These are phyloP conservation scores for Lycocerus yunnanus DNA, from an alignment of 2,888 invertebrate genomes.

Conservation along the genomic window DNA sequence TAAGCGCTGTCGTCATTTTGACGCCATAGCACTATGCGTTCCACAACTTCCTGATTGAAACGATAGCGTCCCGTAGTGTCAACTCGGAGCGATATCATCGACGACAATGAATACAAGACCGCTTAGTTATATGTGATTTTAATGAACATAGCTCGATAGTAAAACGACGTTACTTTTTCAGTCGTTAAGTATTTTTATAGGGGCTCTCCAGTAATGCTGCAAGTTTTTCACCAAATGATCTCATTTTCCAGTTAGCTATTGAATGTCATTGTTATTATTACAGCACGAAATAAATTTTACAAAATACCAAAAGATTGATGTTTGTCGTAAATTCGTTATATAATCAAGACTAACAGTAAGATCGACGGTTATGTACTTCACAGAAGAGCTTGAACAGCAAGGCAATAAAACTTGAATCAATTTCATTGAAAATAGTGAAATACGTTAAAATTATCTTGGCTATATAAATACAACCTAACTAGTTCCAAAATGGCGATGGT, in stretches of 20 bases:
- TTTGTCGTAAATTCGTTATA: not conserved
- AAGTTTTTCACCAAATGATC: not conserved
- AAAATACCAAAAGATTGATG: not conserved
- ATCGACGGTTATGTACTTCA: not conserved
- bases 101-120: conserved; percentile 39
- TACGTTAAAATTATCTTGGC: not conserved
- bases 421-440: not conserved
- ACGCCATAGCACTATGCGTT: conserved; percentile 26
- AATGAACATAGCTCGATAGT: conserved; percentile 46
- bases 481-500: not conserved
- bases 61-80: conserved; percentile 47
- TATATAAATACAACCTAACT: not conserved
- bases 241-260: not conserved
- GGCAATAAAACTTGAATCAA: not conserved
- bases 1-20: conserved; percentile 16
- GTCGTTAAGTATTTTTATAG: conserved; percentile 14
- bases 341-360: not conserved
- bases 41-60: conserved; percentile 41
- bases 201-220: not conserved
- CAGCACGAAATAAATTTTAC: not conserved
- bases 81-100: conserved; percentile 44
- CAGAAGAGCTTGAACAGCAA: not conserved
- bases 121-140: conserved; percentile 49
- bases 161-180: conserved; percentile 37
- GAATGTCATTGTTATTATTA: not conserved